Conservation (phyloP, 2,113 vertebrate genomes). For the Ptychochromis oligacanthus region DNA sequence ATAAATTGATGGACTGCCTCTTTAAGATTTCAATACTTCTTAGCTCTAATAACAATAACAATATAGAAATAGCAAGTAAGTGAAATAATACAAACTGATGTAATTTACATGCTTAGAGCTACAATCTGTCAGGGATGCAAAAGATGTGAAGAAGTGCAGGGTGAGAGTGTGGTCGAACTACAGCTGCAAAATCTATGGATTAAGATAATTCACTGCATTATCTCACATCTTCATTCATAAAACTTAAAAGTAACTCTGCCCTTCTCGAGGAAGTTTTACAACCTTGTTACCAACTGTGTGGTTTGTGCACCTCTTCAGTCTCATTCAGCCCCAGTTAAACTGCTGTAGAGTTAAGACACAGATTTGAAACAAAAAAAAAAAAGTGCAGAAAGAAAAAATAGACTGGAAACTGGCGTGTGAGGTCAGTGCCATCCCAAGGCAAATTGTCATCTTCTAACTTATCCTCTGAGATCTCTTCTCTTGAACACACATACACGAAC, state of each 20-base stretch:
- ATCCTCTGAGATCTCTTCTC: constrained; percentile 52
- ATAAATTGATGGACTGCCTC: too few species aligned
- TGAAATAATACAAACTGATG: neutral
- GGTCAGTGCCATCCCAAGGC: constrained; percentile 48
- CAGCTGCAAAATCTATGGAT: neutral
- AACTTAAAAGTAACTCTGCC: neutral
- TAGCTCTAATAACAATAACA: neutral
- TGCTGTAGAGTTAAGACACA: constrained; percentile 8
- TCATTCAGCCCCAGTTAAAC: neutral
- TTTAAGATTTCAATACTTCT: too few species aligned
- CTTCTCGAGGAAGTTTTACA: neutral
- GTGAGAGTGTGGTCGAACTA: neutral
- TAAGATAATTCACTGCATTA: neutral
- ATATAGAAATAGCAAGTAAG: neutral
- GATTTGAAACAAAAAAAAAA: constrained; percentile 29
- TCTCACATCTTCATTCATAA: neutral
- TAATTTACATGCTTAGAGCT: neutral
- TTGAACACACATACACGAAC: neutral
- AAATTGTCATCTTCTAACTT: constrained; percentile 44
- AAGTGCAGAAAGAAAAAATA: neutral
- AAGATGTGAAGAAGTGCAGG: neutral
- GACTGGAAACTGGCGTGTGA: constrained; percentile 7
- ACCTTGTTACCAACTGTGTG: neutral
- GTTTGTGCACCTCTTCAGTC: neutral
- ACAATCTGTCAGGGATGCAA: neutral